phyloP scores from a whole-genome alignment of 1,140 invertebrate genomes.

The Leptopilina clavipes region DNA sequence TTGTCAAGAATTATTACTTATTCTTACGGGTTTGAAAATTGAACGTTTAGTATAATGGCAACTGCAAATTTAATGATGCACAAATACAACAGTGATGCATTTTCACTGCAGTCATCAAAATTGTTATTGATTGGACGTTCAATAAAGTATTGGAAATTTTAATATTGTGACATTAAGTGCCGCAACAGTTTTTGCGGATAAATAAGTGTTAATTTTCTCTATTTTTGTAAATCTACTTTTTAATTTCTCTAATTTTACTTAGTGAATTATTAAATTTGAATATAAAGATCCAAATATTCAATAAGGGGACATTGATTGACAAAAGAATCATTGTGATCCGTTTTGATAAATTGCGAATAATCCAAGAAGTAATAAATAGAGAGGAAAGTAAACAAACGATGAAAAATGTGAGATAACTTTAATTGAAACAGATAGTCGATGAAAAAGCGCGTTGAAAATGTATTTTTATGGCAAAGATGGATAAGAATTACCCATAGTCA shows the following conservation, averaged over 20 bases:
- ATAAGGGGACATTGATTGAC: no score
- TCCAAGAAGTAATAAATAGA: no score
- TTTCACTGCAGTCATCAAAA: neutral
- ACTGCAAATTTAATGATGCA: neutral
- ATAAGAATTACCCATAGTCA: constrained; percentile 27
- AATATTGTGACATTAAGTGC: neutral
- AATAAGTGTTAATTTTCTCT: no score
- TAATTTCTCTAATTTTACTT: no score
- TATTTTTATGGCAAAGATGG: constrained; percentile 13
- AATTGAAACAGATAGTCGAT: constrained; percentile 27
- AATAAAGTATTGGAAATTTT: neutral
- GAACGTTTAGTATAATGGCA: neutral
- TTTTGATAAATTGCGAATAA: no score
- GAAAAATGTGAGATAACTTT: constrained; percentile 2
- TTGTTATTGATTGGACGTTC: neutral
- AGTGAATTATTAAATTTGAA: no score
- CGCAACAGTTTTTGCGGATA: no score
- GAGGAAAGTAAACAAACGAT: constrained; percentile 35
- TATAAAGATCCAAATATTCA: no score
- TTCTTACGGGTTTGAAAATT: neutral
- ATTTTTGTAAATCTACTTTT: no score
- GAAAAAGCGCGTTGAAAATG: neutral
- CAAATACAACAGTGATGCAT: neutral
- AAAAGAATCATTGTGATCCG: no score
- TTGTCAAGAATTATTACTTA: constrained; percentile 2